Base-by-base conservation (phyloP, 2,113 vertebrate species). In the Lagopus muta region DNA sequence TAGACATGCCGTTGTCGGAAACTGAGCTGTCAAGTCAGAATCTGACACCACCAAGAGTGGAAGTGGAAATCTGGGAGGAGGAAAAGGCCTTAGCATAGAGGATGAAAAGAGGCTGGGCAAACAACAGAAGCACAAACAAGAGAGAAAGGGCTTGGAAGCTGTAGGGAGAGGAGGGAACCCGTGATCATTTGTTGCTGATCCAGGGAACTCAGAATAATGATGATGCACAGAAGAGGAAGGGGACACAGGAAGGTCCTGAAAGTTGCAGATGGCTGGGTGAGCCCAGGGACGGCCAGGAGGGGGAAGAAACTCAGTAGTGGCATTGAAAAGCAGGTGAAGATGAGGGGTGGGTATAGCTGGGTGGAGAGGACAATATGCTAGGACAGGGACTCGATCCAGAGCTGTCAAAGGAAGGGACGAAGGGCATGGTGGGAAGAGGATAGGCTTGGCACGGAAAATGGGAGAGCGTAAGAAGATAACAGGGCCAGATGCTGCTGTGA, bases 371-470 rank as follows among this genome's bases (percentile, higher is more conserved):
- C 8, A 28, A 36, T 40, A 25, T 2, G 0, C 2, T 5, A 10
- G 67, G 62, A 52, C 54, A n/a, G 81, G 64, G 81, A 48, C 81
- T 62, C 1, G 0, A 10, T 36, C 28, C 91, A 69, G 58, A 28
- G 77, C 2, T 17, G 30, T 17, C 70, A 93, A 79, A 72, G 93
- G 82, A 76, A 80, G 72, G 75, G 45, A 66, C 73, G 94, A 93
- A 72, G 82, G 86, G 79, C 62, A 3, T 1, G 32, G 74, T 72
- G 86, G 93, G 90, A 87, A 93, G 61, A 90, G 82, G 79, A 93
- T 70, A 88, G 94, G 94, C 86, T 95, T 93, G 94, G 94, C 90
- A 90, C 27, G 69, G 94, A 82, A 93, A 95, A 88, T 43, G 57
- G 86, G 82, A 45, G 19, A 86, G 82, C 64, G 18, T 10, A 34